Conservation (phyloP, 2,797 vertebrate genomes). For the Spea hammondii region DNA sequence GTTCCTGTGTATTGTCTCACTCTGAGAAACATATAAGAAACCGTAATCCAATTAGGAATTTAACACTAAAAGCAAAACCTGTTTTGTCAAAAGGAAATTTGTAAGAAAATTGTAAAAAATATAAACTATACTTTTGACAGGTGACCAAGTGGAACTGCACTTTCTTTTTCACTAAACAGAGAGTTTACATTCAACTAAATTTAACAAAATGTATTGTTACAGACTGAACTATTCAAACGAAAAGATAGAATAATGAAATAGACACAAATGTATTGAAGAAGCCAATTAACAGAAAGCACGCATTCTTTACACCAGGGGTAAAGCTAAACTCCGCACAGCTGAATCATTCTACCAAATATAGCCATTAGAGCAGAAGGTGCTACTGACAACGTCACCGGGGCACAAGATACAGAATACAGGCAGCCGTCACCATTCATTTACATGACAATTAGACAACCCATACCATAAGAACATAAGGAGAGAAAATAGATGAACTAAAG, state of each 20-base stretch:
- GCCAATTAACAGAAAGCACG: slow-evolving; percentile 8
- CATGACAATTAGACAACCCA: too few species aligned
- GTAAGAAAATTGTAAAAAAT: not conserved
- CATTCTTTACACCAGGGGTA: slow-evolving; percentile 9
- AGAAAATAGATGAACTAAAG: too few species aligned
- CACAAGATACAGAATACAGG: not conserved
- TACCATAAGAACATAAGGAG: too few species aligned
- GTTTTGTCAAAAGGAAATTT: not conserved
- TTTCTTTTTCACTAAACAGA: too few species aligned
- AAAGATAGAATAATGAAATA: too few species aligned
- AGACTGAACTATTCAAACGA: too few species aligned
- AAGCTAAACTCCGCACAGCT: slow-evolving; percentile 20
- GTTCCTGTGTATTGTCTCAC: slow-evolving; percentile 1
- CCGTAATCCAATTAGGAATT: slow-evolving; percentile 36
- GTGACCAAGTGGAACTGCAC: too few species aligned
- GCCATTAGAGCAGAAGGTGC: not conserved
- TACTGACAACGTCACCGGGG: not conserved
- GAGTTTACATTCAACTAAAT: too few species aligned
- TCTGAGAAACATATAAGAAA: slow-evolving; percentile 22
- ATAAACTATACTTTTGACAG: too few species aligned
- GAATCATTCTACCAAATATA: slow-evolving; percentile 21
- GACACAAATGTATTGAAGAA: not conserved
- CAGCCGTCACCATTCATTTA: slow-evolving; percentile 16
- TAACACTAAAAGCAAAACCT: not conserved
- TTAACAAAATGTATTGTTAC: too few species aligned